Evolutionary conservation across 2,113 vertebrate species (phyloP).

Genomic region (Chauna torquata): DNA sequence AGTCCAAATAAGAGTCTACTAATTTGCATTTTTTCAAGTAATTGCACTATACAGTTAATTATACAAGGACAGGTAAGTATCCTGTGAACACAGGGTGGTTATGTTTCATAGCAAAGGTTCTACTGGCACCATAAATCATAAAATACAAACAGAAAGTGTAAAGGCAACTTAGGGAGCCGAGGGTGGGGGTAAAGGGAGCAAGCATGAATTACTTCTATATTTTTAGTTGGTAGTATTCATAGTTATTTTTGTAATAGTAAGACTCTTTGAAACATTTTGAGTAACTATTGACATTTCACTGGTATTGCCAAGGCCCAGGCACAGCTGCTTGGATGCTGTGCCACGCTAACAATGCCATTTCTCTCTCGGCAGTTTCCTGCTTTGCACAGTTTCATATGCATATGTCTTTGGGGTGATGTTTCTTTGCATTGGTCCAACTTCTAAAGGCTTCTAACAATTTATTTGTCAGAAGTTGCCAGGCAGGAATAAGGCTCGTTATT

Average conservation of each 20-base stretch:
- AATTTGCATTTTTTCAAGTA: not conserved
- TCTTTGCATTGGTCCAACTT: not conserved
- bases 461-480: not conserved
- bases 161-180: not conserved
- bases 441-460: not conserved
- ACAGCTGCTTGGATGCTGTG: not conserved
- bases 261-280: not conserved
- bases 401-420: not conserved
- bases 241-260: not conserved
- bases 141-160: not conserved
- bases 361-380: constrained; percentile 12
- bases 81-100: not conserved
- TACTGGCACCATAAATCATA: not conserved
- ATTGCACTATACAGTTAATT: not conserved
- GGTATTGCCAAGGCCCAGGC: not conserved
- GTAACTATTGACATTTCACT: not conserved
- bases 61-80: not conserved
- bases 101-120: not conserved
- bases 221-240: not conserved
- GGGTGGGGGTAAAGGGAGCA: not conserved
- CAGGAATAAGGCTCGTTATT: not conserved
- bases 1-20: not conserved
- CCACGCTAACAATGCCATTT: not conserved
- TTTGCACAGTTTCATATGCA: not conserved
- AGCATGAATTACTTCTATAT: not conserved